These are phyloP conservation scores for Teleogryllus occipitalis DNA, from an alignment of 1,140 invertebrate species.

Conservation along the genomic window DNA sequence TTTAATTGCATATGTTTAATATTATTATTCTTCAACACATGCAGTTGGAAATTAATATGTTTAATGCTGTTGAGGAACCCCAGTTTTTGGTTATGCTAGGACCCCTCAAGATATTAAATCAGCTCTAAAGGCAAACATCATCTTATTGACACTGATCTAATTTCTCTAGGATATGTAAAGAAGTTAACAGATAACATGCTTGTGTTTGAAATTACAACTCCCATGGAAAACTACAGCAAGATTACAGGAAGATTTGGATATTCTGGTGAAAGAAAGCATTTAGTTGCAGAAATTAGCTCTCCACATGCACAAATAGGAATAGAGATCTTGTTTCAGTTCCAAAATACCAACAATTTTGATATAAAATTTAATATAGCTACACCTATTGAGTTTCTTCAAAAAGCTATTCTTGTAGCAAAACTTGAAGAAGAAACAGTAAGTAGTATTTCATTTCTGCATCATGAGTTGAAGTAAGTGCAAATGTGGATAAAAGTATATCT, in stretches of 20 bases:
- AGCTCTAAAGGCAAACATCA: not conserved
- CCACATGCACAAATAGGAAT: conserved; percentile 55
- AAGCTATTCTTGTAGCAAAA: conserved; percentile 52
- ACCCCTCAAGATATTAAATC: not conserved
- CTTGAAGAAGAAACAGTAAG: conserved; percentile 48
- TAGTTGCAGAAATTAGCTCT: conserved; percentile 58
- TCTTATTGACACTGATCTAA: conserved; percentile 17
- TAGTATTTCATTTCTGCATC: not conserved
- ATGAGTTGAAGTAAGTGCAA: not conserved
- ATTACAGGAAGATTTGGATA: conserved; percentile 59
- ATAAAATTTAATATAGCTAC: conserved; percentile 60
- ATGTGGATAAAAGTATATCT: not conserved
- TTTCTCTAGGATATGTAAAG: conserved; percentile 45
- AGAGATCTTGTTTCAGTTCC: conserved; percentile 49
- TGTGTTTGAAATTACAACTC: conserved; percentile 60
- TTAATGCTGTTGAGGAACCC: too few relatives aligned
- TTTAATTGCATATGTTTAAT: too few relatives aligned
- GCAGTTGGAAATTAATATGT: too few relatives aligned
- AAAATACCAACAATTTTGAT: conserved; percentile 54
- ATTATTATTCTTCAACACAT: too few relatives aligned
- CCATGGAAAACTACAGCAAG: conserved; percentile 52
- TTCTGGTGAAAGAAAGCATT: conserved; percentile 55
- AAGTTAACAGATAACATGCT: conserved; percentile 56
- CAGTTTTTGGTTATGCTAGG: too few relatives aligned
- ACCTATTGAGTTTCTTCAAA: conserved; percentile 57